Evolutionary conservation across 2,888 invertebrate species (phyloP), one percentile per base, ranked within the genome.

Genomic region (Euplagia quadripunctaria): DNA sequence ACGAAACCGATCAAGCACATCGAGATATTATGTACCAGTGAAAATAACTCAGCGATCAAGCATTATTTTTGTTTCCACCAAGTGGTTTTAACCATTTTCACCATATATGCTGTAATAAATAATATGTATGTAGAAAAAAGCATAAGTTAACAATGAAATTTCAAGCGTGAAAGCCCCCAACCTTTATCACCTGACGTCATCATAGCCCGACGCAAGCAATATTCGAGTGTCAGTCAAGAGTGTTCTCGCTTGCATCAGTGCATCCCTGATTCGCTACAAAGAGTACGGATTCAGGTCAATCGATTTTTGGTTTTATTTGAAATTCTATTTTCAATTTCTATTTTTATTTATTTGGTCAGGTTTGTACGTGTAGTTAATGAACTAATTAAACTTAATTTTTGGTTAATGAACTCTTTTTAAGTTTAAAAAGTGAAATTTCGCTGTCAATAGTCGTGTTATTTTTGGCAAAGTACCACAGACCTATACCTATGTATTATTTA

Each of bases 261-360:
- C 85, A 83, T 82, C 76, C 71, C 76, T 80, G 63, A 70, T 80
- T 80, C 85, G 77, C 82, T 46, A 68, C 71, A 84, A 82, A 86
- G 84, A 79, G 71, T 71, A 71, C 75, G 79, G 79, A 90, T 89
- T 87, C 87, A 90, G 92, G 92, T 92, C 92, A 90, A 88, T 87
- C 87, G 84, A 88, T 69, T 72, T 75, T 76, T 76, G 16, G 72
- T 55, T 72, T 42, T 64, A 66, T 67, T 58, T 67, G 43, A n/a
- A 49, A 58, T 65, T 16, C 12, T 41, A 31, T 11, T 31, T 52
- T 31, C 11, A 51, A 46, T 66, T 14, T 49, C 14, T 12, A 49
- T 65, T 66, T 66, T 7, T 46, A 9, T 51, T n/a, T 17, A 12
- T 31, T 12, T 17, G 55, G 7, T 65, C 1, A 46, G 17, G 20